These are phyloP conservation scores for Rhineura floridana DNA, from an alignment of 2,113 vertebrate genomes.

Conservation along the genomic window DNA sequence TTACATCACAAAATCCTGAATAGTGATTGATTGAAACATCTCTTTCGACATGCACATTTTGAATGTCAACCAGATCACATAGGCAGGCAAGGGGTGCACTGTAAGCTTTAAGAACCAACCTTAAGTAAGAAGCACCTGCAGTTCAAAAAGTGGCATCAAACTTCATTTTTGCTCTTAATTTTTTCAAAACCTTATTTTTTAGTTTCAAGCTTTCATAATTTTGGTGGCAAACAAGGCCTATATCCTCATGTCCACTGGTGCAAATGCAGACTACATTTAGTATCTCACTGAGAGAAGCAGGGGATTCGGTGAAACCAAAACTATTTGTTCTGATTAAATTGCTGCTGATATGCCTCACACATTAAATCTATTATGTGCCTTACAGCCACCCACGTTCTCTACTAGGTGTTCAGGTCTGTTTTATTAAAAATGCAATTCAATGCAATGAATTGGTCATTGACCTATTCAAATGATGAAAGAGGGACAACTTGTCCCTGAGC, in stretches of 20 bases:
- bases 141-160: background rate
- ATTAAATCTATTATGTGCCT: constrained; percentile 19
- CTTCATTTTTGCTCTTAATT: background rate
- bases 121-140: background rate
- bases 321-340: constrained; percentile 32
- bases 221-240: background rate
- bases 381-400: constrained; percentile 30
- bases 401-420: constrained; percentile 40
- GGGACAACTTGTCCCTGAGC: constrained; percentile 30
- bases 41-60: background rate
- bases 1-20: background rate
- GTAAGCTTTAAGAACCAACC: too few species aligned
- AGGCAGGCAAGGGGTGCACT: background rate
- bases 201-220: background rate
- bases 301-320: constrained; percentile 29
- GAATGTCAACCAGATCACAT: background rate
- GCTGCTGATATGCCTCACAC: constrained; percentile 11
- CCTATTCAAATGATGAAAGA: constrained; percentile 36
- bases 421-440: constrained; percentile 55
- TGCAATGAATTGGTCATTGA: constrained; percentile 44
- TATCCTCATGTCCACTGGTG: too few species aligned
- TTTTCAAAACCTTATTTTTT: background rate
- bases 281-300: constrained; percentile 10
- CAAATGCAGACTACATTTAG: background rate
- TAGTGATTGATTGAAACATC: background rate